phyloP scores from a whole-genome alignment of 2,113 vertebrate species.

The Toxostoma redivivum region DNA sequence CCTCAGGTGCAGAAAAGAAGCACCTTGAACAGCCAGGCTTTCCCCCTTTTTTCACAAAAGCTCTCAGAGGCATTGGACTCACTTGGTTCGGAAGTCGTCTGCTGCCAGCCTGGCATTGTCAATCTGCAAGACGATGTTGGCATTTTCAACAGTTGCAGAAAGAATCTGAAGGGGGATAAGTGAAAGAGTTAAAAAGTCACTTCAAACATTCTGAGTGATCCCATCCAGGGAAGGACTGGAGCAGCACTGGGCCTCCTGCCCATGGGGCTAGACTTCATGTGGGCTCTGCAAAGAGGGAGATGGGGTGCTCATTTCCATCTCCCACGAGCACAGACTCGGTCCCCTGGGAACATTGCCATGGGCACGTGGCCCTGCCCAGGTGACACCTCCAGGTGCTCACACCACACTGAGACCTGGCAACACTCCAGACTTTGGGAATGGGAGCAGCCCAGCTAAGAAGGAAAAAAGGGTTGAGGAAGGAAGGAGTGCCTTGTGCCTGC shows the following conservation, averaged over 20 bases:
- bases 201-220: not conserved
- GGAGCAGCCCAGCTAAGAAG: not conserved
- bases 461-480: not conserved
- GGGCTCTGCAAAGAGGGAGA: not conserved
- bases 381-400: not conserved
- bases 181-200: not conserved
- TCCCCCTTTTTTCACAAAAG: not conserved
- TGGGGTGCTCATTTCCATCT: accelerated
- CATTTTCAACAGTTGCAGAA: constrained; percentile 49
- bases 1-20: not conserved
- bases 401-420: not conserved
- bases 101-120: constrained; percentile 65
- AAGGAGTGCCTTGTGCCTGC: not conserved
- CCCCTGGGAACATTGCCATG: not conserved
- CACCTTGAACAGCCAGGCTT: not conserved
- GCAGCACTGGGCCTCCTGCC: not conserved
- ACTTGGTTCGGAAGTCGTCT: constrained; percentile 65
- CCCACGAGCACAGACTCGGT: accelerated
- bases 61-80: not conserved
- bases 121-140: constrained; percentile 53
- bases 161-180: constrained; percentile 25
- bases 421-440: not conserved
- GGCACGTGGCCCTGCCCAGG: not conserved
- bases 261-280: accelerated
- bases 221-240: not conserved